Evolutionary conservation across 2,888 invertebrate genomes (phyloP), one percentile per base, ranked within the genome.

Genomic region (Syrista parreyssii): DNA sequence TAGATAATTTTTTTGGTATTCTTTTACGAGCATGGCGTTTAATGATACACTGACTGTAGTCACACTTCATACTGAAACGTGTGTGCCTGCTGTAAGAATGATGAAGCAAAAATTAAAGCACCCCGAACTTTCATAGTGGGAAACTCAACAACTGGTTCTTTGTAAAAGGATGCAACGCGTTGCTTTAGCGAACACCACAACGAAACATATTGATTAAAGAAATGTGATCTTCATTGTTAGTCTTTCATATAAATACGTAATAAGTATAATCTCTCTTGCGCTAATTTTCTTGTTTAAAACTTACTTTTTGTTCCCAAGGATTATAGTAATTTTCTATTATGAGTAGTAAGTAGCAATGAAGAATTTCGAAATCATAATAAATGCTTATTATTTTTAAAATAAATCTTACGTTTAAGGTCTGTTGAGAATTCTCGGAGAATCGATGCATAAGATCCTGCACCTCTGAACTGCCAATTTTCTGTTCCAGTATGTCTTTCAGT

Each of bases 401-500:
- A 0, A n/a, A 12, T 78, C 79, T 79, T 85, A 89, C 90, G 69
- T 84, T 84, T 6, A 90, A 77, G n/a, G 82, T 81, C 55, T 83
- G 85, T 34, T 89, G 88, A 23, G 89, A 88, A 75, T 85, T 83
- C 77, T 85, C 88, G 0, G 89, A 88, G 78, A 90, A 90, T 36
- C 81, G 85, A 33, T 87, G 86, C 84, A 90, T 84, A 12, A 90
- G 81, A 40, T 84, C 85, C 35, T 89, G 85, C 0, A 90, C 86
- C 11, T 85, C 84, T 3, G 81, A 80, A 40, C 82, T 86, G 4
- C 90, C 90, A 68, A 90, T 90, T 78, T 89, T 89, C 76, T 90
- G 86, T 72, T 90, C 90, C 11, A 90, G 79, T 75, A 90, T 89
- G 69, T 89, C 89, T 78, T 88, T 90, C 55, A 90, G 79, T 40